These are phyloP conservation scores for Andrena chrysosceles DNA, from an alignment of 2,888 invertebrate genomes.

Conservation along the genomic window DNA sequence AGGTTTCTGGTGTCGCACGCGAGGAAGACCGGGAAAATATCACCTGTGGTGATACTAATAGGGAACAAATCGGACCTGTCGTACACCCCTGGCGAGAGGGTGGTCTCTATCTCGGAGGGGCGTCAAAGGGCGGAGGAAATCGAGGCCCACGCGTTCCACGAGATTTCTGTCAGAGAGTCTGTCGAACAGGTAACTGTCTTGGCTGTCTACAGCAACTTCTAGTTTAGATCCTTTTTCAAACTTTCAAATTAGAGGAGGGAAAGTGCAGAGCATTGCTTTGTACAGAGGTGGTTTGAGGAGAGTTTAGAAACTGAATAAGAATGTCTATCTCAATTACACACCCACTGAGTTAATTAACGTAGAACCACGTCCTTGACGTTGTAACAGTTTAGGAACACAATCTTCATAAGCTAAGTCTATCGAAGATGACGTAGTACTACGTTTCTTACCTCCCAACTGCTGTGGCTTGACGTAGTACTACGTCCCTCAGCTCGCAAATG, in stretches of 20 bases:
- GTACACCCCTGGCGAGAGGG: conserved; percentile 88
- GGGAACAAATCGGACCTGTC: conserved; percentile 93
- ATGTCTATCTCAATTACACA: too few relatives aligned
- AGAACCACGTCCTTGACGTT: too few relatives aligned
- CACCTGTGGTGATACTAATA: conserved; percentile 89
- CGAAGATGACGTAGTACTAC: too few relatives aligned
- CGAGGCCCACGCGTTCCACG: conserved; percentile 93
- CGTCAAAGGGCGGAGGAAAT: conserved; percentile 91
- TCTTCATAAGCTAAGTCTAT: too few relatives aligned
- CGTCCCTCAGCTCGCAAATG: background rate
- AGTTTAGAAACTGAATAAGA: too few relatives aligned
- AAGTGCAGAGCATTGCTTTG: too few relatives aligned
- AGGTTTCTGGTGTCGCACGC: conserved; percentile 73
- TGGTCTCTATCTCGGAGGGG: conserved; percentile 91
- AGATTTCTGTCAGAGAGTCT: conserved; percentile 94
- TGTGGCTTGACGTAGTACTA: background rate
- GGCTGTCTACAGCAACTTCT: background rate
- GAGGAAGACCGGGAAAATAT: conserved; percentile 64
- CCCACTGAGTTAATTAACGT: too few relatives aligned
- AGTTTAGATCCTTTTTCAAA: too few relatives aligned
- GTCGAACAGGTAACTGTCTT: conserved; percentile 89
- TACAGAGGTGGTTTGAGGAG: too few relatives aligned
- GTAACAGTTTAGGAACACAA: too few relatives aligned
- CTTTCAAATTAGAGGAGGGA: too few relatives aligned
- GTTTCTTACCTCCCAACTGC: too few relatives aligned